These are phyloP conservation scores for Penelope pileata DNA, from an alignment of 2,113 vertebrate genomes.

Conservation along the genomic window DNA sequence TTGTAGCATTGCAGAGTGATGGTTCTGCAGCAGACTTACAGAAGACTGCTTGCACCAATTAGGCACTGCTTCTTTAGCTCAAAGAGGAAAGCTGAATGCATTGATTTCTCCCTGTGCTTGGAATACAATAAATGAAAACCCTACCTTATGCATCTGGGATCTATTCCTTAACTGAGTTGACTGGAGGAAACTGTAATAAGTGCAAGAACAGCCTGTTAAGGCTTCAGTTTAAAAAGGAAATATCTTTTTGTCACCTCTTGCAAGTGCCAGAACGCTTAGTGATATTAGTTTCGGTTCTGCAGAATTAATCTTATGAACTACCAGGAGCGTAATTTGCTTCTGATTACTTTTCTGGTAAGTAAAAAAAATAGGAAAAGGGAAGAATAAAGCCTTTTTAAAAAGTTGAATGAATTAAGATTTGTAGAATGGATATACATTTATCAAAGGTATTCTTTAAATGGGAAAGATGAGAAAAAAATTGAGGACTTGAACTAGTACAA, in stretches of 20 bases:
- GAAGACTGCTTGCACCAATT: background rate
- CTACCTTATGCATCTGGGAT: background rate
- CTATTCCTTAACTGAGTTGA: background rate
- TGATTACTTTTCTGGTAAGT: background rate
- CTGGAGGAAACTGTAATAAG: background rate
- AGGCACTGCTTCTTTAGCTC: background rate
- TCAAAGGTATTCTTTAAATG: background rate
- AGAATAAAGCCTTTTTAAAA: background rate
- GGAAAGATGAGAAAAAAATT: background rate
- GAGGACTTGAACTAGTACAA: background rate
- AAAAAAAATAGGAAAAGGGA: background rate
- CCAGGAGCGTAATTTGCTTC: background rate
- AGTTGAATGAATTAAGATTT: background rate
- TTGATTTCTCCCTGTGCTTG: slow-evolving; percentile 1
- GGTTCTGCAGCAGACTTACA: background rate
- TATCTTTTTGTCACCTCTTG: background rate
- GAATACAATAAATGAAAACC: background rate
- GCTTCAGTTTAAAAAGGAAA: background rate
- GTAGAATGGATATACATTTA: background rate
- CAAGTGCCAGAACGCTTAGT: background rate
- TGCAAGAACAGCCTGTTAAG: background rate
- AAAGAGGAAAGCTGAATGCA: background rate
- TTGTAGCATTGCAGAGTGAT: background rate
- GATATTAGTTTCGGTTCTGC: background rate
- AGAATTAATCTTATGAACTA: background rate